A percentile compares a stretch with the other conserved stretches of the same genome.
These are phyloP conservation scores for Melikaiella ostensackeni DNA, from an alignment of 2,888 invertebrate species.

Conservation along the genomic window DNA sequence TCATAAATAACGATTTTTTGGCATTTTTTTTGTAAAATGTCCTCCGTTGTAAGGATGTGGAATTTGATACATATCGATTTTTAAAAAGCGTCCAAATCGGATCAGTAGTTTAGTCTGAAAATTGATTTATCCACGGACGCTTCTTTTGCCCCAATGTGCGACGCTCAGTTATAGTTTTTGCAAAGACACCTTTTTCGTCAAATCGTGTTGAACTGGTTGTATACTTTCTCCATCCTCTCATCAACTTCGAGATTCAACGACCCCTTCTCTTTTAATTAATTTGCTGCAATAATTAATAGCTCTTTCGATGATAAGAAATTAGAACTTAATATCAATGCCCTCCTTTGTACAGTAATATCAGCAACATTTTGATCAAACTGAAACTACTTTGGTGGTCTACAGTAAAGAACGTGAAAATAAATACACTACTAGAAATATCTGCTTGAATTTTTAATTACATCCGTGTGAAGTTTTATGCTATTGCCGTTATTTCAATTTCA, in stretches of 20 bases:
- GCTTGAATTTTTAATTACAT: too few relatives aligned
- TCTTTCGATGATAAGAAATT: slow-evolving; percentile 1
- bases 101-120: too few relatives aligned
- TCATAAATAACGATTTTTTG: too few relatives aligned
- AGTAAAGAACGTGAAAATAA: neutral
- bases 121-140: too few relatives aligned
- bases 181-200: neutral
- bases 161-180: slow-evolving; percentile 15
- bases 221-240: slow-evolving; percentile 12
- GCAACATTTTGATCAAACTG: neutral
- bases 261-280: slow-evolving; percentile 5
- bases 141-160: too few relatives aligned
- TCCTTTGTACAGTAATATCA: neutral
- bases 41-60: too few relatives aligned
- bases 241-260: slow-evolving; percentile 10
- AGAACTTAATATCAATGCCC: neutral
- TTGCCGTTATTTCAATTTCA: too few relatives aligned
- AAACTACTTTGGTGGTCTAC: neutral
- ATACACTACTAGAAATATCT: too few relatives aligned
- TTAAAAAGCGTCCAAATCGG: too few relatives aligned
- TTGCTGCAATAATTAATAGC: slow-evolving; percentile 3
- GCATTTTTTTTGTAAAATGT: too few relatives aligned
- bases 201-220: slow-evolving; percentile 23
- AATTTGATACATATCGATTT: too few relatives aligned
- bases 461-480: too few relatives aligned